Base-by-base conservation (phyloP, 2,113 vertebrate species). In the Crocuta crocuta region DNA sequence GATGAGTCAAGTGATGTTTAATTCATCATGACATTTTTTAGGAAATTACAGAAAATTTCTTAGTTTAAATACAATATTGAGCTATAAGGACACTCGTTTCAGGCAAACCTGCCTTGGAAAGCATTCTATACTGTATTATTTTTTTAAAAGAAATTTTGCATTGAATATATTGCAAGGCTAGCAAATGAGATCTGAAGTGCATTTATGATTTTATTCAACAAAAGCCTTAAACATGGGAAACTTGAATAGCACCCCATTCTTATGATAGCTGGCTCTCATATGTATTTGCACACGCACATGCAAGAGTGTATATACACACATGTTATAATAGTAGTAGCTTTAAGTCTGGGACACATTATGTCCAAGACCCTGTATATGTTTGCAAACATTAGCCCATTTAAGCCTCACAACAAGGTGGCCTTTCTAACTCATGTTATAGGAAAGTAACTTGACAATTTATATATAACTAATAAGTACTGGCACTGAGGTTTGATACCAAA, bases 21-120 rank as follows among this genome's bases (percentile, higher is more conserved):
- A 97, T 95, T 91, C 83, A 97, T 88, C 10, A 2, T 81, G 93
- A 82, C 45, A 70, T 94, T 94, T 96, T 95, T 45, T 15, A 93
- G 71, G 50, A 70, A 91, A 93, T 28, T 45, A 63, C 1, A 82
- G 66, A 82, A 94, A 89, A 94, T 65, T 63, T 94, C 55, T 89
- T 53, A 83, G 31, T 31, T 97, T 10, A 93, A 85, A 71, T n/a
- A 45, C 28, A 70, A 83, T 35, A 43, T 86, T 58, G 58, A 23
- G 63, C 48, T 70, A 65, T 5, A 83, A 95, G 80, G 92, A 66
- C 4, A 83, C 2, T 15, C 10, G 4, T 82, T 91, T 85, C 70
- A 76, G 33, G 63, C 28, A 84, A 80, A 53, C 31, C 43, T 83
- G n/a, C 50, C 61, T 91, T 61, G 35, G 87, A 93, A 94, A 85